A percentile compares a stretch with the other conserved stretches of the same genome.
phyloP scores from a whole-genome alignment of 2,113 vertebrate species.

The Psittacara wagleri region DNA sequence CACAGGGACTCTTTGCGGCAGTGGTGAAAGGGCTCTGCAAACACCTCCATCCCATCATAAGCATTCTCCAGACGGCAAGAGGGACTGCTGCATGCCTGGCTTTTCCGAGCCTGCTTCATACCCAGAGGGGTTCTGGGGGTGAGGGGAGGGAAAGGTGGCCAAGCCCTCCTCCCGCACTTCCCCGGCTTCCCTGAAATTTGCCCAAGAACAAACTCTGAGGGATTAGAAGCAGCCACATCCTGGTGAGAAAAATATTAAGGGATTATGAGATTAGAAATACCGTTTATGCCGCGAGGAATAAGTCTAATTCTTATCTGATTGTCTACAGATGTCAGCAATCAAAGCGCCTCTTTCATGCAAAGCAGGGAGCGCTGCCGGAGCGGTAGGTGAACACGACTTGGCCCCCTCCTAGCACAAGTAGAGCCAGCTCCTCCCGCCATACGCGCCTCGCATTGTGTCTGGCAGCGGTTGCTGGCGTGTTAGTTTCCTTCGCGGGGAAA shows the following conservation, averaged over 20 bases:
- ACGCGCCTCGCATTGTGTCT: fast-evolving
- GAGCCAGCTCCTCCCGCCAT: background rate
- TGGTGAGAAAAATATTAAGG: constrained; percentile 57
- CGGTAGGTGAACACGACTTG: background rate
- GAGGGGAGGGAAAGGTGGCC: background rate
- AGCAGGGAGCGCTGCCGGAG: background rate
- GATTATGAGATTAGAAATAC: constrained; percentile 69
- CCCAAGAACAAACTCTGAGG: constrained; percentile 27
- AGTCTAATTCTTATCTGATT: constrained; percentile 63
- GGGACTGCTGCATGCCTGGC: background rate
- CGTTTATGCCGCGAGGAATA: constrained; percentile 46
- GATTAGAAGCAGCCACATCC: constrained; percentile 30
- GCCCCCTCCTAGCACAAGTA: background rate
- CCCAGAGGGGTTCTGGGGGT: background rate
- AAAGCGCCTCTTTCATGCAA: background rate
- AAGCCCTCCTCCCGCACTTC: background rate
- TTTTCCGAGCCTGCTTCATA: background rate
- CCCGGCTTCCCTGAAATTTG: background rate
- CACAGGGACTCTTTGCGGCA: fast-evolving
- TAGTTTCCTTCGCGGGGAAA: background rate
- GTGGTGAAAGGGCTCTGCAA: background rate
- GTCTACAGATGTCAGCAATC: constrained; percentile 60
- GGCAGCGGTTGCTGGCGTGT: background rate
- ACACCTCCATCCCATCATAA: background rate
- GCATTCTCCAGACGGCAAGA: background rate